phyloP scores from a whole-genome alignment of 2,113 vertebrate species.

The Triplophysa dalaica region DNA sequence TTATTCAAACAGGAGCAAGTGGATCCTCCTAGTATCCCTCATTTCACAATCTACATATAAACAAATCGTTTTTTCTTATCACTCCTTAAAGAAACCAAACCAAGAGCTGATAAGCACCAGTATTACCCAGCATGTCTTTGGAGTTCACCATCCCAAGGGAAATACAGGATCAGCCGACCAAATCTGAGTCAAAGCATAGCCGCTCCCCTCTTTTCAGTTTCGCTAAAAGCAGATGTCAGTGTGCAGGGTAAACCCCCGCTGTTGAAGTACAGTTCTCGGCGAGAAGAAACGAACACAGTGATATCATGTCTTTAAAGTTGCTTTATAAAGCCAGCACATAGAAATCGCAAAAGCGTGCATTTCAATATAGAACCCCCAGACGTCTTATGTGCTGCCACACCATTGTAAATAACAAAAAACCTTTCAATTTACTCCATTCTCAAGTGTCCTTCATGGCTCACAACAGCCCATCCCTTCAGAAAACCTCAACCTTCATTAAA shows the following conservation, averaged over 20 bases:
- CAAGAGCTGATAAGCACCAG: constrained; percentile 7
- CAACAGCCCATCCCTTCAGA: neutral
- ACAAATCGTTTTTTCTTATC: constrained; percentile 64
- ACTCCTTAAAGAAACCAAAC: constrained; percentile 62
- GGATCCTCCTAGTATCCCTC: constrained; percentile 36
- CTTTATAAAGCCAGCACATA: constrained; percentile 58
- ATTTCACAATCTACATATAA: constrained; percentile 61
- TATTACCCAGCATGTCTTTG: constrained; percentile 36
- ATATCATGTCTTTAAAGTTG: constrained; percentile 58
- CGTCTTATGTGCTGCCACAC: constrained; percentile 25
- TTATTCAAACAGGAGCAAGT: constrained; percentile 51
- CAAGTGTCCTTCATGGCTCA: neutral
- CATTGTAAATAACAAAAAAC: neutral
- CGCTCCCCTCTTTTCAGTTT: constrained; percentile 11
- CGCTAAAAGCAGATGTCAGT: constrained; percentile 16
- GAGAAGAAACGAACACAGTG: constrained; percentile 63
- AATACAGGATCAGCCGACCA: constrained; percentile 16
- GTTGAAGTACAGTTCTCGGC: constrained; percentile 21
- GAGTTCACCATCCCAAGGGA: neutral
- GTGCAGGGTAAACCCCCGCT: neutral
- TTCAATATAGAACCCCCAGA: constrained; percentile 53
- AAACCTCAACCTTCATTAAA: constrained; percentile 53
- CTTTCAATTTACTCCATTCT: neutral
- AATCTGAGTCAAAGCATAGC: neutral
- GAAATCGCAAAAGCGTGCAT: constrained; percentile 43